phyloP scores from a whole-genome alignment of 2,797 vertebrate species.

The Characodon lateralis region DNA sequence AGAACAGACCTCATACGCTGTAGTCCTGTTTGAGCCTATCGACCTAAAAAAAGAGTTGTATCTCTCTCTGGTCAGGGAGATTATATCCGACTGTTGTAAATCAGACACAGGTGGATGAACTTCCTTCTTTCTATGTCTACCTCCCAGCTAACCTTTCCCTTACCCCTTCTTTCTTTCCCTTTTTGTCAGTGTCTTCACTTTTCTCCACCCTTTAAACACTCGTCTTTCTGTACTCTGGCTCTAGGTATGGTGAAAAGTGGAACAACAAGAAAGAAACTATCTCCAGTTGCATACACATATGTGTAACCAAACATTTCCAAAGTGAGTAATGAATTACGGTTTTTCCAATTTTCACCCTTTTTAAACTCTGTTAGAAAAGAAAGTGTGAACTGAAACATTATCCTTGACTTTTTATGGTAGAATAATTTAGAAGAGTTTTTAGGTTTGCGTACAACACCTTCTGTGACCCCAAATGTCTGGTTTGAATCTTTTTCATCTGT shows the following conservation, averaged over 20 bases:
- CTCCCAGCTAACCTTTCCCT: slow-evolving; percentile 74
- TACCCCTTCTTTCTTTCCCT: slow-evolving; percentile 66
- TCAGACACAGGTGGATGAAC: slow-evolving; percentile 82
- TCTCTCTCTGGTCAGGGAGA: slow-evolving; percentile 71
- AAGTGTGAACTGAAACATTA: slow-evolving; percentile 15
- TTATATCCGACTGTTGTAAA: slow-evolving; percentile 81
- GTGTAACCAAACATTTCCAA: neutral
- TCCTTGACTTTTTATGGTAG: slow-evolving; percentile 14
- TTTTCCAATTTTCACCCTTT: neutral
- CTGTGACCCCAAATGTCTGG: slow-evolving; percentile 58
- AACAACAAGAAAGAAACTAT: slow-evolving; percentile 19
- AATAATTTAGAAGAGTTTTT: slow-evolving; percentile 23
- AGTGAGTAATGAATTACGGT: neutral
- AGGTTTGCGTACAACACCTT: slow-evolving; percentile 45
- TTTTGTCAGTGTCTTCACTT: slow-evolving; percentile 58
- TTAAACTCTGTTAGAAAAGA: neutral
- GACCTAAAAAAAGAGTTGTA: slow-evolving; percentile 73
- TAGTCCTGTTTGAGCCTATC: slow-evolving; percentile 53
- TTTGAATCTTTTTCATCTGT: slow-evolving; percentile 51
- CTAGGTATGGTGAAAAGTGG: slow-evolving; percentile 38
- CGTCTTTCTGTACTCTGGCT: slow-evolving; percentile 30
- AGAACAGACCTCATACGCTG: slow-evolving; percentile 65
- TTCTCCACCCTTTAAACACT: slow-evolving; percentile 35
- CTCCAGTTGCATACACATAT: neutral
- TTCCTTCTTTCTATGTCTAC: slow-evolving; percentile 74